phyloP scores from a whole-genome alignment of 2,888 invertebrate species.

The Steinernema hermaphroditum region DNA sequence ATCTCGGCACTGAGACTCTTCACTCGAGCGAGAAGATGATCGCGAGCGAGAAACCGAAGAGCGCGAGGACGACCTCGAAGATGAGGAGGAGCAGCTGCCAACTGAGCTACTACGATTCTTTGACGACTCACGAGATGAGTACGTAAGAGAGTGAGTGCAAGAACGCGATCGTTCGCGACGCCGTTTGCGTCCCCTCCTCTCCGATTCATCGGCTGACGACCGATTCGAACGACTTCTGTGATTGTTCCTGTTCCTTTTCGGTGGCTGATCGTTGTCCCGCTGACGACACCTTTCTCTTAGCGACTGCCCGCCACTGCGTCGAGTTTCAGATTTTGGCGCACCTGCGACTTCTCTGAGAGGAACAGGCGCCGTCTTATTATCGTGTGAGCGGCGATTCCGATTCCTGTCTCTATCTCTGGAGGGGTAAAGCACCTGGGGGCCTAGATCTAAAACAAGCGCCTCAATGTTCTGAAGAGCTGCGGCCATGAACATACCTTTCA shows the following conservation, averaged over 20 bases:
- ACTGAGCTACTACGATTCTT: background rate
- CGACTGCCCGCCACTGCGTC: background rate
- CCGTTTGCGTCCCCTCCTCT: background rate
- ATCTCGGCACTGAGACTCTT: background rate
- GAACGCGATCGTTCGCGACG: background rate
- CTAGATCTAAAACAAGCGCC: background rate
- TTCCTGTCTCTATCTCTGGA: background rate
- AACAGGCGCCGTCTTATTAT: background rate
- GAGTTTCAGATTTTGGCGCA: background rate
- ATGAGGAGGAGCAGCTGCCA: background rate
- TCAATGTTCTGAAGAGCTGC: background rate
- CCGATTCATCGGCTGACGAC: background rate
- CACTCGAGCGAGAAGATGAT: constrained; percentile 1
- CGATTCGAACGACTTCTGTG: background rate
- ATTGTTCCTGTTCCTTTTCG: background rate
- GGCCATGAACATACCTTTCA: background rate
- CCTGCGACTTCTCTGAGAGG: background rate
- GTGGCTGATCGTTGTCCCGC: background rate
- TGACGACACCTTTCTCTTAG: constrained; percentile 9
- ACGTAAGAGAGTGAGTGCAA: background rate
- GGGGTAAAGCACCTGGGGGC: constrained; percentile 7
- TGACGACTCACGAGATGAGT: background rate
- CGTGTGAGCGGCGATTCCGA: background rate
- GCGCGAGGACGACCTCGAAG: background rate
- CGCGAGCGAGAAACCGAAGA: background rate